These are phyloP conservation scores for Acanthochromis polyacanthus DNA, from an alignment of 2,113 vertebrate species.

Conservation along the genomic window DNA sequence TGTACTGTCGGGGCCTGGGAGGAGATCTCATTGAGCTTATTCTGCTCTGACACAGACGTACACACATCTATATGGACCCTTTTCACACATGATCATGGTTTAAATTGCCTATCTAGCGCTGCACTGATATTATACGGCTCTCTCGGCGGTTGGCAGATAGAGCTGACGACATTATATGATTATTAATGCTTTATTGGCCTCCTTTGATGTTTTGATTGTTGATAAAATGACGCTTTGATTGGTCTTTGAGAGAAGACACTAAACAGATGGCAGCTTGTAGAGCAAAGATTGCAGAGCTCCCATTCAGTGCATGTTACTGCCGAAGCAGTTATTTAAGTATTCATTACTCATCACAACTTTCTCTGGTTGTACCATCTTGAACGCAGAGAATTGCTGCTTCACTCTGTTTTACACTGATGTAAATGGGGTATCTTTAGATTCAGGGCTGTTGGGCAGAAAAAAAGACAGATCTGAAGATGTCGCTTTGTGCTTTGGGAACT, in stretches of 20 bases:
- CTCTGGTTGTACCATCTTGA: background rate
- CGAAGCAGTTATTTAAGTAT: slow-evolving; percentile 24
- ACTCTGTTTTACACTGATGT: background rate
- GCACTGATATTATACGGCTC: slow-evolving; percentile 32
- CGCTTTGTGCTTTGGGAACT: background rate
- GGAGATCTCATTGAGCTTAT: slow-evolving; percentile 39
- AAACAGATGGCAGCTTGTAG: slow-evolving; percentile 48
- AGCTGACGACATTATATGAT: slow-evolving; percentile 56
- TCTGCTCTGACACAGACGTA: slow-evolving; percentile 8
- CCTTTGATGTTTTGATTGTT: slow-evolving; percentile 62
- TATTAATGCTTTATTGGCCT: slow-evolving; percentile 54
- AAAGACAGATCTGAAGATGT: background rate
- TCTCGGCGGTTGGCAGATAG: slow-evolving; percentile 44
- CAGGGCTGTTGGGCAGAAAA: background rate
- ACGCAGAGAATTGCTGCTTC: background rate
- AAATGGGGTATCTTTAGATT: background rate
- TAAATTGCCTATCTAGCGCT: slow-evolving; percentile 50
- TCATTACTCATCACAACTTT: background rate
- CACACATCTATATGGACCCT: slow-evolving; percentile 13
- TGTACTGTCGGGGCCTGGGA: slow-evolving; percentile 50
- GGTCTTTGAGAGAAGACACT: slow-evolving; percentile 40
- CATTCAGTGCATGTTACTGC: slow-evolving; percentile 4
- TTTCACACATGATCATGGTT: slow-evolving; percentile 39
- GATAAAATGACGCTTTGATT: slow-evolving; percentile 66
- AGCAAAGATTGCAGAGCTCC: slow-evolving; percentile 29